phyloP scores from a whole-genome alignment of 2,113 vertebrate genomes.

The Etheostoma cragini region DNA sequence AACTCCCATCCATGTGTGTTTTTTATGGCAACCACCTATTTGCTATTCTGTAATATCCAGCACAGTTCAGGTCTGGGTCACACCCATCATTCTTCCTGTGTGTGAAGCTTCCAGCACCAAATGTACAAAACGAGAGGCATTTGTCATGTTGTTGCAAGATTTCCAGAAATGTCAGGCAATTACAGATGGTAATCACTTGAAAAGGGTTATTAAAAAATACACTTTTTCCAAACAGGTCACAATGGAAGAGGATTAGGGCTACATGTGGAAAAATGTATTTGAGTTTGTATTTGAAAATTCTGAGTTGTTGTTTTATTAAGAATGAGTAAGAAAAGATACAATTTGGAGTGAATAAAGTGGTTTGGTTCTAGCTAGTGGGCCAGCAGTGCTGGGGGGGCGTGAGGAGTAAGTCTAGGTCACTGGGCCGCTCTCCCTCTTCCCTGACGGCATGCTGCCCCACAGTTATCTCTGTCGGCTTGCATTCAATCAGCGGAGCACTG shows the following conservation, averaged over 20 bases:
- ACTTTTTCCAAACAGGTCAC: slow-evolving; percentile 23
- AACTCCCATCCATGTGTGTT: slow-evolving; percentile 3
- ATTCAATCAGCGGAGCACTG: slow-evolving; percentile 73
- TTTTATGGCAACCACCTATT: neutral
- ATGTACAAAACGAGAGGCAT: neutral
- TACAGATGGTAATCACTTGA: neutral
- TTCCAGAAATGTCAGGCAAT: slow-evolving; percentile 21
- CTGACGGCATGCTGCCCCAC: slow-evolving; percentile 49
- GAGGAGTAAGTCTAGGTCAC: slow-evolving; percentile 68
- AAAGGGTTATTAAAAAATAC: neutral
- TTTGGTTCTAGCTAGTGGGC: slow-evolving; percentile 28
- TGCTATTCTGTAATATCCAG: neutral
- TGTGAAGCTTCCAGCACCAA: neutral
- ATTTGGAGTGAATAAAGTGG: slow-evolving; percentile 8
- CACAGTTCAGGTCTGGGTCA: slow-evolving; percentile 36
- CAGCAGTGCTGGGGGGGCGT: slow-evolving; percentile 55
- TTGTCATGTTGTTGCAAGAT: slow-evolving; percentile 12
- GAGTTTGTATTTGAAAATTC: too few relatives aligned
- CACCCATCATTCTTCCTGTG: neutral
- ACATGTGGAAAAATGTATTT: too few relatives aligned
- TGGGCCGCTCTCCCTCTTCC: slow-evolving; percentile 41
- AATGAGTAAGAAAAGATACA: slow-evolving; percentile 12
- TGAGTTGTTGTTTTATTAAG: neutral
- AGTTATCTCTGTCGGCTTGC: slow-evolving; percentile 71
- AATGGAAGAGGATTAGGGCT: too few relatives aligned